These are phyloP conservation scores for Zaprionus ghesquierei DNA, from an alignment of 1,140 invertebrate genomes.

Conservation along the genomic window DNA sequence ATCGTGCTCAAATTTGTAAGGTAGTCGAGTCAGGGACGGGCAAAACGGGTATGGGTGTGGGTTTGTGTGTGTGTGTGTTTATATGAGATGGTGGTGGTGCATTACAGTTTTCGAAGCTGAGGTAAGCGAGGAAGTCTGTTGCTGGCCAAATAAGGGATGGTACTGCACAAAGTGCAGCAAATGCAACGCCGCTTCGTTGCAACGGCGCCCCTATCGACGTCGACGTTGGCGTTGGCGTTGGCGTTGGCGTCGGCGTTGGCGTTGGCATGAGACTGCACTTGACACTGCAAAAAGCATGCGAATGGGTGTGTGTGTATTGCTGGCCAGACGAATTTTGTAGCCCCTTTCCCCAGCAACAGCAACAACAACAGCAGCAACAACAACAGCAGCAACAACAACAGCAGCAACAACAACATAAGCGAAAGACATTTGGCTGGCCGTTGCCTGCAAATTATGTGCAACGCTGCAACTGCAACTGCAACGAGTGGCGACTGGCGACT, in stretches of 20 bases:
- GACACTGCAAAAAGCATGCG: constrained; percentile 31
- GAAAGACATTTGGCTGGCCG: constrained; percentile 26
- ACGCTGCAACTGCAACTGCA: constrained; percentile 30
- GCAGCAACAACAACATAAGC: constrained; percentile 21
- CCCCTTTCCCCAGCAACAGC: constrained; percentile 35
- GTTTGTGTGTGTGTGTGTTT: too few relatives aligned
- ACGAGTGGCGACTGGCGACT: constrained; percentile 8
- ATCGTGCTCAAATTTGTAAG: constrained; percentile 55
- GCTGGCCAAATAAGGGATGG: constrained; percentile 67
- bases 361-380: constrained; percentile 3
- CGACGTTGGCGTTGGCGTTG: neutral
- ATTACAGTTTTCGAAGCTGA: constrained; percentile 33
- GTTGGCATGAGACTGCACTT: constrained; percentile 36
- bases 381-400: constrained; percentile 21
- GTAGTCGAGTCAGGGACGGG: neutral
- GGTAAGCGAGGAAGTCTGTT: neutral
- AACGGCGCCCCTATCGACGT: neutral
- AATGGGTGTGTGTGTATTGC: constrained; percentile 8
- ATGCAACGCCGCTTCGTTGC: constrained; percentile 9
- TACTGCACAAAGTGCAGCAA: constrained; percentile 62
- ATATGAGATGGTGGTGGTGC: neutral
- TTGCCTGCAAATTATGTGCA: neutral
- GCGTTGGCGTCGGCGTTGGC: neutral
- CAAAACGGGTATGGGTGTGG: neutral
- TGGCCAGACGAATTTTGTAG: constrained; percentile 55